These are phyloP conservation scores for Lepus timidus DNA, from an alignment of 2,113 vertebrate species.

Conservation along the genomic window DNA sequence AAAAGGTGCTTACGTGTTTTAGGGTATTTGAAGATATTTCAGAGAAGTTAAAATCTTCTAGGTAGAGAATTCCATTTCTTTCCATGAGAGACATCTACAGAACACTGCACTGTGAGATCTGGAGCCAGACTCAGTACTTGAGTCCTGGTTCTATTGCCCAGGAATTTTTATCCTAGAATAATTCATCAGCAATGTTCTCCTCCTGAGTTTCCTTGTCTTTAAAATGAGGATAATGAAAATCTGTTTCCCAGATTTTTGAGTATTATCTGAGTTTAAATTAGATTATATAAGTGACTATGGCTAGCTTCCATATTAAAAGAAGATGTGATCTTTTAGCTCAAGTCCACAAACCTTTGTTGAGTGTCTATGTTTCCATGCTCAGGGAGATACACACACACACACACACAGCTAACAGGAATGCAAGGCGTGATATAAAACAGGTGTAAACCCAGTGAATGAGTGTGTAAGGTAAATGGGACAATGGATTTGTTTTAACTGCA, in stretches of 20 bases:
- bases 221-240: not conserved
- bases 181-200: not conserved
- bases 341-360: not conserved
- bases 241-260: not conserved
- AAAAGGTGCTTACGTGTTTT: not conserved
- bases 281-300: not conserved
- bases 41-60: not conserved
- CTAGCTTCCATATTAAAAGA: not conserved
- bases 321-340: not conserved
- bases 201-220: not conserved
- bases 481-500: not conserved
- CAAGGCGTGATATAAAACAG: not conserved
- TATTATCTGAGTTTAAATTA: slow-evolving; percentile 4
- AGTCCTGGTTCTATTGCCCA: not conserved
- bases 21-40: not conserved
- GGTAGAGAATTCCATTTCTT: not conserved
- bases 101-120: rapidly evolving
- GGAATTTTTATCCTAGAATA: not conserved
- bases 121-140: not conserved
- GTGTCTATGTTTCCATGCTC: not conserved
- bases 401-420: not conserved
- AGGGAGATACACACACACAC: rapidly evolving
- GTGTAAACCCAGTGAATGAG: not conserved
- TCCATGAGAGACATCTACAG: not conserved
- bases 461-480: not conserved